Conservation (phyloP, 2,797 vertebrate species). For the Phrynocephalus vlangalii region DNA sequence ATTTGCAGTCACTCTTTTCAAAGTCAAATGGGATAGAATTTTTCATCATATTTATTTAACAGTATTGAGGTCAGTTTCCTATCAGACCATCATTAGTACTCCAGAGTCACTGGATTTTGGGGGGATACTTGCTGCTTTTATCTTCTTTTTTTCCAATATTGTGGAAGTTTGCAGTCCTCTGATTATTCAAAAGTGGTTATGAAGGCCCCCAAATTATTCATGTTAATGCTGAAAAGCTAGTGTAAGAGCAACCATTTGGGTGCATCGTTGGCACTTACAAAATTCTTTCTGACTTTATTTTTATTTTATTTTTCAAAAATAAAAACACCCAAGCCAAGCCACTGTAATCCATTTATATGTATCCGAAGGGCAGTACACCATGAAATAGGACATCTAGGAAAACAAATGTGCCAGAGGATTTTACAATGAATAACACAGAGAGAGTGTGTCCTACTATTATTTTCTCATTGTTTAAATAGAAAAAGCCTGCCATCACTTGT, state of each 20-base stretch:
- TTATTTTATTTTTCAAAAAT: not conserved
- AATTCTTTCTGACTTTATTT: not conserved
- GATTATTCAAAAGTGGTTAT: not conserved
- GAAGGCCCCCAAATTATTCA: not conserved
- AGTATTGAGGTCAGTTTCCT: no score
- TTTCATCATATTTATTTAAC: no score
- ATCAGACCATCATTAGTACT: no score
- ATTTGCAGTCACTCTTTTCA: no score
- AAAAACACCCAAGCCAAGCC: not conserved
- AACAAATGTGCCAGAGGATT: not conserved
- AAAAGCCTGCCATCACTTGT: not conserved
- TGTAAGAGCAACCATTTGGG: not conserved
- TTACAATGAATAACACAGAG: not conserved
- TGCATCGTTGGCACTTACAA: accelerated
- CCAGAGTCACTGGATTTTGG: no score
- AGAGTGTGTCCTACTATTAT: not conserved
- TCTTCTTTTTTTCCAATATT: not conserved
- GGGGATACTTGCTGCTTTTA: not conserved
- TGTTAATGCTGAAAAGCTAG: not conserved
- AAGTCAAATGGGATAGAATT: no score
- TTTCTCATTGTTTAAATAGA: not conserved
- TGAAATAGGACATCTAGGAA: conserved; percentile 13
- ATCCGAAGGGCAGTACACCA: not conserved
- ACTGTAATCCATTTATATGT: not conserved
- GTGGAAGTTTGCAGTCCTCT: not conserved